Base-by-base conservation (phyloP, 2,113 vertebrate species). In the Hippocampus guttulatus region DNA sequence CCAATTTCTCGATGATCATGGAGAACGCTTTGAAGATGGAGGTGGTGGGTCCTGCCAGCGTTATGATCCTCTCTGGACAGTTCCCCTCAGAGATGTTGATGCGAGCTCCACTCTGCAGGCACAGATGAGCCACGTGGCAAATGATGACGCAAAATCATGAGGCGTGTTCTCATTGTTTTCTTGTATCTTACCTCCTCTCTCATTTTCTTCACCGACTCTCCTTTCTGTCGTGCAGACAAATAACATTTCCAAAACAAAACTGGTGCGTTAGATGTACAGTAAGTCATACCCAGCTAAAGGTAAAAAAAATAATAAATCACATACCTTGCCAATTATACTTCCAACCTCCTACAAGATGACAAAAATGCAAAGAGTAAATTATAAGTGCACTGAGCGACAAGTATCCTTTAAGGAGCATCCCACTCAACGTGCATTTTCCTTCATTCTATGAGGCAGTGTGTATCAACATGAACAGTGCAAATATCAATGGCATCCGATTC, bases 11-110 rank as follows among this genome's bases (percentile, higher is more conserved):
- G 75, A 97, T 99, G 88, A 98, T 98, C 95, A 98, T 99, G 69
- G 97, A 95, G 91, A 99, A 99, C 51, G 96, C 96, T 94, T 98
- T 99, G 90, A 99, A 99, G 87, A 98, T 98, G 90, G 97, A 96
- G 81, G 96, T 98, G 89, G 97, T 98, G 77, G 96, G 96, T 68
- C 97, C 97, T 20, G 96, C 95, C 3, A 99, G 92, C 84, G 96
- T 98, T 81, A 99, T 97, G 89, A 98, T 99, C 88, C 97, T 92
- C 86, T 99, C 96, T 10, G 96, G 97, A 90, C 96, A 99, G 88
- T 98, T 98, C 83, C 97, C 97, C 91, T 99, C 97, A 43, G 97
- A 99, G 92, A 98, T 98, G 92, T 98, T 99, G 82, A 99, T 98
- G 73, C 96, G 94, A 81, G 97, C 96, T 27, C 97, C 96, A 70